Base-by-base conservation (phyloP, 1,140 invertebrate species). In the Drosophila grimshawi region DNA sequence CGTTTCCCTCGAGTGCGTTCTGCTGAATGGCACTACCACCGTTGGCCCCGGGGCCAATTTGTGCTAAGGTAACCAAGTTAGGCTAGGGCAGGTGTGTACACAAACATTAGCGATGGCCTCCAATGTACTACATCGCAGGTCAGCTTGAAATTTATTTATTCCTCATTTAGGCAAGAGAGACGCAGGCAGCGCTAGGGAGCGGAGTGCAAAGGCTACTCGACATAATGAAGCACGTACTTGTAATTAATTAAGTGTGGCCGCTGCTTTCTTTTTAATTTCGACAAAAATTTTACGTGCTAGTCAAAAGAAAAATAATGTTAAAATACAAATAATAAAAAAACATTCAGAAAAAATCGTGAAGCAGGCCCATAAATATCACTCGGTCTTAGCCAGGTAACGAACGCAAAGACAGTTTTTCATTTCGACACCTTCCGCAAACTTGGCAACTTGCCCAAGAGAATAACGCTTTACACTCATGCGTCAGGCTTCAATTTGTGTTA, bases 61-160 rank as follows among this genome's bases (percentile, higher is more conserved):
- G 79, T 82, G 79, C 52, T 37, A 27, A 76, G 61, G 56, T 76
- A 79, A 72, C 73, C 46, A 67, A 72, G 76, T 76, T 76, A 53
- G 76, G 39, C 62, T 57, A 62, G 48, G 76, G 33, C 62, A 62
- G 67, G 55, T 74, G 72, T 76, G 66, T 85, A 73, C 57, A 53
- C 66, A 83, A 83, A 76, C 80, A 83, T 76, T 83, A 76, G 30
- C 52, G 48, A 61, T 65, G 64, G 63, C 60, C 77, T 67, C 52
- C 46, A 37, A 64, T 52, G 49, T 35, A 64, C 64, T 2, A 2
- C 35, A n/a, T 33, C 19, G 48, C 56, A 72, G 82, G 82, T 86
- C 82, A 86, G 82, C 70, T 80, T 71, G 76, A 86, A 86, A 81
- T 86, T 86, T 86, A 88, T 86, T 86, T 86, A 82, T 88, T 82